These are phyloP conservation scores for Philopotamus ludificatus DNA, from an alignment of 1,140 invertebrate species.

Conservation along the genomic window DNA sequence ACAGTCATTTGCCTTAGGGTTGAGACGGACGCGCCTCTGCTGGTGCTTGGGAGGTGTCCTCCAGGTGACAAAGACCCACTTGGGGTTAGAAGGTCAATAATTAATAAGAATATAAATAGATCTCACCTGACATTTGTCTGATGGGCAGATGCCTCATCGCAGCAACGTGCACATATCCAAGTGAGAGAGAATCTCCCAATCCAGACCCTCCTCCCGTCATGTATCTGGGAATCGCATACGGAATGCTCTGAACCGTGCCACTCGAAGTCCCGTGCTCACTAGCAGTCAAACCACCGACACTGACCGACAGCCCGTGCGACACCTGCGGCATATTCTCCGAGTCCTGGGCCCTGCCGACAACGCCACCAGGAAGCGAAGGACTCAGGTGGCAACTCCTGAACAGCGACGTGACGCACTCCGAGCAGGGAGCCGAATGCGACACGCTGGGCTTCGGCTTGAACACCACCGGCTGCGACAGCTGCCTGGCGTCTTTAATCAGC, in stretches of 20 bases:
- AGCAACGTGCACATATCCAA: slow-evolving; percentile 32
- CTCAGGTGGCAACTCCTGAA: slow-evolving; percentile 48
- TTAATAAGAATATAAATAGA: too few relatives aligned
- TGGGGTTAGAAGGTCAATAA: too few relatives aligned
- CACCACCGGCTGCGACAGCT: slow-evolving; percentile 3
- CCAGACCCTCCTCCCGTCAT: slow-evolving; percentile 13
- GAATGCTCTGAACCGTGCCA: slow-evolving; percentile 1
- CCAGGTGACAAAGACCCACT: too few relatives aligned
- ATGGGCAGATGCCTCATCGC: slow-evolving; percentile 38
- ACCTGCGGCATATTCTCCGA: background rate
- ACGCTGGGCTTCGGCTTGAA: slow-evolving; percentile 34
- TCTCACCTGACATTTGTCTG: slow-evolving; percentile 36
- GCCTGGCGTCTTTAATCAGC: slow-evolving; percentile 32
- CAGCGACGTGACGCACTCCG: slow-evolving; percentile 51
- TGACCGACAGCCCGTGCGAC: background rate
- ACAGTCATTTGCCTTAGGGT: too few relatives aligned
- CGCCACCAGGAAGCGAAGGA: slow-evolving; percentile 18
- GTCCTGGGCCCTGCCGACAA: slow-evolving; percentile 13
- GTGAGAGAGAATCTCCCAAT: slow-evolving; percentile 23
- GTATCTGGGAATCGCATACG: slow-evolving; percentile 30
- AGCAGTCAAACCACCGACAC: background rate
- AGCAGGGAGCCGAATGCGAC: slow-evolving; percentile 47
- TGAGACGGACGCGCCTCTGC: too few relatives aligned
- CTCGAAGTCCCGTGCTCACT: slow-evolving; percentile 4
- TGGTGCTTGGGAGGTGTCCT: too few relatives aligned